Evolutionary conservation across 2,888 invertebrate species (phyloP).

Genomic region (Lampropteryx suffumata): DNA sequence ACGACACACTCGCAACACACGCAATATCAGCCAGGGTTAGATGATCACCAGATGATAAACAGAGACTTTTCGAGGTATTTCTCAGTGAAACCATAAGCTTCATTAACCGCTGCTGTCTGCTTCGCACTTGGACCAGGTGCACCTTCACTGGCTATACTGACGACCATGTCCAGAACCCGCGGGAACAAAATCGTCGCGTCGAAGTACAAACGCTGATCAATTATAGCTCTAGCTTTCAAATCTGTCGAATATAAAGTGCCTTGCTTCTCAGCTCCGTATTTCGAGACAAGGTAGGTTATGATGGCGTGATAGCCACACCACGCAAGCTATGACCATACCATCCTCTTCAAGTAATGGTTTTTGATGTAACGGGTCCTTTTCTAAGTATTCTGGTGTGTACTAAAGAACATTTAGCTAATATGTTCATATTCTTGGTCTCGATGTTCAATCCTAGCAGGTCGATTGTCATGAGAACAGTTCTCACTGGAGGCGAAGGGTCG

Average conservation of each 20-base stretch:
- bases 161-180: constrained; percentile 24
- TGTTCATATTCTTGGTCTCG: constrained; percentile 37
- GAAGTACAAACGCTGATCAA: constrained; percentile 48
- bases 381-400: constrained; percentile 44
- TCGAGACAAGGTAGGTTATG: constrained; percentile 50
- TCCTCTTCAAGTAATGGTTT: constrained; percentile 55
- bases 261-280: constrained; percentile 49
- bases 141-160: constrained; percentile 25
- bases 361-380: constrained; percentile 50
- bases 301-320: constrained; percentile 57
- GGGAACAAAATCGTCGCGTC: constrained; percentile 45
- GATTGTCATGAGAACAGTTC: constrained; percentile 46
- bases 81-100: constrained; percentile 47
- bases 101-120: constrained; percentile 35
- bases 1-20: constrained; percentile 42
- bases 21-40: constrained; percentile 54
- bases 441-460: constrained; percentile 45
- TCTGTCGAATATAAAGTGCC: constrained; percentile 48
- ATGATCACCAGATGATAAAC: constrained; percentile 42
- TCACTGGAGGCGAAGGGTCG: constrained; percentile 44
- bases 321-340: constrained; percentile 44
- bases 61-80: constrained; percentile 44
- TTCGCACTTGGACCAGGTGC: constrained; percentile 29
- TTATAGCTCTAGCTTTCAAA: constrained; percentile 39
- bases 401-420: constrained; percentile 28